Conservation (phyloP, 2,113 vertebrate species). For the Seriola rivoliana region DNA sequence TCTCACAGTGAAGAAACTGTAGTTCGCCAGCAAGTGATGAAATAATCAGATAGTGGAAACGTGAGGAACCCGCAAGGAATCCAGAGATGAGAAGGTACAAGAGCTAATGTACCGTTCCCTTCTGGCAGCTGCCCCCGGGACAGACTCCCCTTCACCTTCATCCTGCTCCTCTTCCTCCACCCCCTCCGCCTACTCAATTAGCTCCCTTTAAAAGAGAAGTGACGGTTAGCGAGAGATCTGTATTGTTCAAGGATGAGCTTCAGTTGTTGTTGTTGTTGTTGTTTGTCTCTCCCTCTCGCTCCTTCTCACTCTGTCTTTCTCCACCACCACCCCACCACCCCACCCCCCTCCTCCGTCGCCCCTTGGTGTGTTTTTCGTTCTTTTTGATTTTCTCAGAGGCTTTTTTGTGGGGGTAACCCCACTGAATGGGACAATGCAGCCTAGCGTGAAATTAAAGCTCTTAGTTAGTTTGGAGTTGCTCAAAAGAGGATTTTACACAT, state of each 20-base stretch:
- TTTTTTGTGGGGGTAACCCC: conserved; percentile 75
- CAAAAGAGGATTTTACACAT: conserved; percentile 85
- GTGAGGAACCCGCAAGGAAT: conserved; percentile 29
- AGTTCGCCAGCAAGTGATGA: conserved; percentile 33
- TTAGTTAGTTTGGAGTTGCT: conserved; percentile 84
- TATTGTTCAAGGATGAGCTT: conserved; percentile 75
- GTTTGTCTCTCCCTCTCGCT: conserved; percentile 63
- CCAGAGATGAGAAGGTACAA: conserved; percentile 38
- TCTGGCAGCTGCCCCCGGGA: conserved; percentile 63
- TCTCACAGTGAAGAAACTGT: conserved; percentile 30
- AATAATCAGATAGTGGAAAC: conserved; percentile 38
- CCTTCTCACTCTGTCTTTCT: conserved; percentile 24
- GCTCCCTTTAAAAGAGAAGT: conserved; percentile 72
- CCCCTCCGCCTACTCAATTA: conserved; percentile 71
- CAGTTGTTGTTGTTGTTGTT: conserved; percentile 80
- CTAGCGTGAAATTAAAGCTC: conserved; percentile 85
- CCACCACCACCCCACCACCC: conserved; percentile 8
- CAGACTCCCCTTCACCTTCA: conserved; percentile 53
- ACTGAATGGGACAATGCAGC: conserved; percentile 83
- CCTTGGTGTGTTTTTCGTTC: conserved; percentile 73
- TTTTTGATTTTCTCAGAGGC: conserved; percentile 80
- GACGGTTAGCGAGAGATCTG: conserved; percentile 68
- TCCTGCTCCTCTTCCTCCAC: conserved; percentile 55
- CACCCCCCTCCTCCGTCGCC: conserved; percentile 50
- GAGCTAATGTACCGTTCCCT: conserved; percentile 18